Evolutionary conservation across 37 sponge, comb jelly and placozoan genomes (phyloP).

Genomic region (Halisarca cf. caerulea): DNA sequence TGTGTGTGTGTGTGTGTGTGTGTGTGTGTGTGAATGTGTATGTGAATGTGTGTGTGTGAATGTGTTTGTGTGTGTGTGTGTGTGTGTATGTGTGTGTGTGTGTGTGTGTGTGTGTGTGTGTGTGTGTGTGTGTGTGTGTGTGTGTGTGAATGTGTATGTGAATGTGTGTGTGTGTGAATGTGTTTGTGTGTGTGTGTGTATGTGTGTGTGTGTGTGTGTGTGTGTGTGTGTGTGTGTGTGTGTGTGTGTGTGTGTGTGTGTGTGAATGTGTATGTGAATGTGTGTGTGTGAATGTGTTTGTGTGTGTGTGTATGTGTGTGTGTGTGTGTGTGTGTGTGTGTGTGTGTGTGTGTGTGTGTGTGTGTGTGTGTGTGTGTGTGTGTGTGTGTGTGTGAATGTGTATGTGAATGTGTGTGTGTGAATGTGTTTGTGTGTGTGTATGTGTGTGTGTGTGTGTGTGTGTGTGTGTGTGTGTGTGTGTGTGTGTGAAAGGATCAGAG

Average conservation of each 20-base stretch:
- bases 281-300: neutral
- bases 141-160: conserved; percentile 19
- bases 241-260: conserved; percentile 23
- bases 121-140: conserved; percentile 29
- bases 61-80: conserved; percentile 26
- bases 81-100: conserved; percentile 22
- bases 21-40: conserved; percentile 12
- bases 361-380: neutral
- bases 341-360: conserved; percentile 1
- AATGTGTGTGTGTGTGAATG: conserved; percentile 21
- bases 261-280: neutral
- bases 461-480: no score
- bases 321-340: conserved; percentile 6
- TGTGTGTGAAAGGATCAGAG: no score
- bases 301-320: neutral
- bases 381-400: conserved; percentile 15
- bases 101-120: conserved; percentile 27
- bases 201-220: conserved; percentile 22
- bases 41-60: conserved; percentile 20
- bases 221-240: conserved; percentile 26
- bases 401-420: no score
- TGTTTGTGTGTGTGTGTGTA: conserved; percentile 26
- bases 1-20: conserved; percentile 29
- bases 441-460: no score
- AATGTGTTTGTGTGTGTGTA: neutral